Evolutionary conservation across 1,140 invertebrate species (phyloP), one percentile per base, ranked within the genome.

Genomic region (Drosophila rufa): DNA sequence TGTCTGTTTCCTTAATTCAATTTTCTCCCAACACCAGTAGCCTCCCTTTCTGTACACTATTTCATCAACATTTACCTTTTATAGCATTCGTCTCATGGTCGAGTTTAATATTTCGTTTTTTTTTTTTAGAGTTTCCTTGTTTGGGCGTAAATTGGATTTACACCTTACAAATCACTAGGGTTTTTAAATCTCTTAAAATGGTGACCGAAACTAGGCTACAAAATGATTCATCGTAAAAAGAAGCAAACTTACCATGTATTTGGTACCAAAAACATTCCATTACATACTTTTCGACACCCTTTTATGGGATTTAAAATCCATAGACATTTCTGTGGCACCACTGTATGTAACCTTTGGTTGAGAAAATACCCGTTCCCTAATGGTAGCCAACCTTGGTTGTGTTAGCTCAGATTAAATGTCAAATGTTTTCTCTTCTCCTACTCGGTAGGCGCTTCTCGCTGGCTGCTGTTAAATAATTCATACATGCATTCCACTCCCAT

Each of bases 391-490:
- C 19, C 51, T 40, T 56, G 11, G 19, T 40, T 25, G 36, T 19
- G 36, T 56, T 56, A 56, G 36, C 40, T 40, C 36, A 19, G 19
- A 56, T 56, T 36, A 56, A 56, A 56, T 56, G 53, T n/a, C 36
- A 56, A 56, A 56, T 56, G 53, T 56, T 56, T 56, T 56, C 40
- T 56, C 53, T 56, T 56, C 36, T 38, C 8, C 30, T 3, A 36
- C 11, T 36, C 36, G 12, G 11, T 14, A 38, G 36, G 36, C 36
- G 25, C 51, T 14, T 38, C 53, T 56, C 53, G 19, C 53, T 40
- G 53, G 53, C 14, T 19, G 53, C 53, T 40, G 36, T 56, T 56
- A 56, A 56, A 56, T 56, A 56, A 56, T 56, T 56, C 53, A 56
- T 40, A 11, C 19, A 25, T 56, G 36, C 53, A 38, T 56, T 56